These are phyloP conservation scores for Thermophis baileyi DNA, from an alignment of 2,113 vertebrate species.

Conservation along the genomic window DNA sequence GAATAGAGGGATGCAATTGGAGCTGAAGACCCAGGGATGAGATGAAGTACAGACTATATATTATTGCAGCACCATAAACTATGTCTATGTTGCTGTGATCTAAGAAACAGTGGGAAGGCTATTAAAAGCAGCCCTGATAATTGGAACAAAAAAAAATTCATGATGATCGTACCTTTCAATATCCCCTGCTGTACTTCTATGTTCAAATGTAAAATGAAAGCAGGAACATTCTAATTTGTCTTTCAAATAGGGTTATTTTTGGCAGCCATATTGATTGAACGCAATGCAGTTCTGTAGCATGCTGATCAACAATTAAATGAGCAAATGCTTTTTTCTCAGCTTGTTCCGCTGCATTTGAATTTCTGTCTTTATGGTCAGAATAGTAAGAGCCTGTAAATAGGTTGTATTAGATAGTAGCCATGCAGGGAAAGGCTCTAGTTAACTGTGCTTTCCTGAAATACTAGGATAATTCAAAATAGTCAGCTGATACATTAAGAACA, in stretches of 20 bases:
- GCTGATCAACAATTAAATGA: constrained; percentile 24
- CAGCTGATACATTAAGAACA: neutral
- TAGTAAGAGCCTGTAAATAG: neutral
- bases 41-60: no score
- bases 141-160: neutral
- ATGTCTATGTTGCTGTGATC: neutral
- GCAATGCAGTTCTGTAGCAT: neutral
- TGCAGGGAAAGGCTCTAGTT: neutral
- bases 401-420: neutral
- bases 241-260: constrained; percentile 17
- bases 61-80: neutral
- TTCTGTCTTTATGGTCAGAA: neutral
- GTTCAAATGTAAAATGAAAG: neutral
- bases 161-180: neutral
- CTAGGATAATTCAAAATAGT: neutral
- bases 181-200: neutral
- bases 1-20: neutral
- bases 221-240: neutral
- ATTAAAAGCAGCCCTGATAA: neutral
- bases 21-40: neutral
- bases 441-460: neutral
- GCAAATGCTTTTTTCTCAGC: neutral
- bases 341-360: neutral
- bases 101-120: neutral
- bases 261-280: neutral